These are phyloP conservation scores for Amazona vittata DNA, from an alignment of 2,113 vertebrate species.

Conservation along the genomic window DNA sequence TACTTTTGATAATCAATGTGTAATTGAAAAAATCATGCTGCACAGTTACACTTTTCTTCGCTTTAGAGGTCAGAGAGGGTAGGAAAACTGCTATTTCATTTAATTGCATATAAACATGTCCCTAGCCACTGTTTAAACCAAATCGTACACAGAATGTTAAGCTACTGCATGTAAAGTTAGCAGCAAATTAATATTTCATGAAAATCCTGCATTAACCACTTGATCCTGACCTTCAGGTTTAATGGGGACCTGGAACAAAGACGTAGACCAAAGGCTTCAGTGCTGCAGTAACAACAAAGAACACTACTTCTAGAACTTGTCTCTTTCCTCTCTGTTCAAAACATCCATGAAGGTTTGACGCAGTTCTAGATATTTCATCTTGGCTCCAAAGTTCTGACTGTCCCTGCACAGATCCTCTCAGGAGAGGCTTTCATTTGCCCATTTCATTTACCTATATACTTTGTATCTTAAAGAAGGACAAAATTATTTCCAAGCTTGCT, in stretches of 20 bases:
- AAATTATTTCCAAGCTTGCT: neutral
- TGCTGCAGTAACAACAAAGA: neutral
- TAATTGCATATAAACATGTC: conserved; percentile 64
- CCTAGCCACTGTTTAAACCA: conserved; percentile 52
- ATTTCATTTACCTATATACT: neutral
- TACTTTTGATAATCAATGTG: conserved; percentile 15
- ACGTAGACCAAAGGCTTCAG: neutral
- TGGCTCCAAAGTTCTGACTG: neutral
- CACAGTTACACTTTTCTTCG: conserved; percentile 36
- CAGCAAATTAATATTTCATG: conserved; percentile 64
- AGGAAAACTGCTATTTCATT: conserved; percentile 46
- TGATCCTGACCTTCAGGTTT: conserved; percentile 49
- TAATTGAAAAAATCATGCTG: neutral
- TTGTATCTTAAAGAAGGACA: neutral
- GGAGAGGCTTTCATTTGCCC: neutral
- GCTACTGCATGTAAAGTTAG: conserved; percentile 44
- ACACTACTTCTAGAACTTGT: neutral
- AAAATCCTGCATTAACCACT: conserved; percentile 41
- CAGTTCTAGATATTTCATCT: neutral
- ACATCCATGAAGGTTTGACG: neutral
- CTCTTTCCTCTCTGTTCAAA: neutral
- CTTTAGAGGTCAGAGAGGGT: conserved; percentile 38
- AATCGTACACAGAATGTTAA: conserved; percentile 31
- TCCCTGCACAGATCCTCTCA: neutral
- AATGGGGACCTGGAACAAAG: conserved; percentile 20